Evolutionary conservation across 1,140 invertebrate genomes (phyloP).

Genomic region (Prorops nasuta): DNA sequence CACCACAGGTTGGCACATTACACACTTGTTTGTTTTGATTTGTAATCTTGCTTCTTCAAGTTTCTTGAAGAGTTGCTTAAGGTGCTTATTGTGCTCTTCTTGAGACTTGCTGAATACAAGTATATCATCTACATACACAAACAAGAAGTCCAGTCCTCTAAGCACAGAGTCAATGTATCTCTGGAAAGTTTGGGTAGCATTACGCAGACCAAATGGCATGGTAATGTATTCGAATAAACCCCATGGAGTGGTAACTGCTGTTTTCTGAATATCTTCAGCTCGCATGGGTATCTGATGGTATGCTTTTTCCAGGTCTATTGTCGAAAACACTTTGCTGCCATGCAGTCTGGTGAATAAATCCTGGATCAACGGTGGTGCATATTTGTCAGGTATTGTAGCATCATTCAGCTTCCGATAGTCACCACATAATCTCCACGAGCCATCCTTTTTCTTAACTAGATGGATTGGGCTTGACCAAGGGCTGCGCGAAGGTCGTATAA

Average conservation of each 20-base stretch:
- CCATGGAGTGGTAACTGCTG: conserved; percentile 1
- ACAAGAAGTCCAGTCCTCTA: background rate
- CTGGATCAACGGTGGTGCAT: conserved; percentile 5
- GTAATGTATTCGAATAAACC: conserved; percentile 25
- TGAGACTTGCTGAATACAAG: conserved; percentile 2
- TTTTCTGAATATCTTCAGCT: conserved; percentile 7
- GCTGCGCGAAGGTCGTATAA: conserved; percentile 2
- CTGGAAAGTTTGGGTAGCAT: conserved; percentile 27
- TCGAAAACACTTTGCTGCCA: conserved; percentile 30
- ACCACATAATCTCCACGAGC: conserved; percentile 11
- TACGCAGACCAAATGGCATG: conserved; percentile 42
- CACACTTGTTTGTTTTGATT: background rate
- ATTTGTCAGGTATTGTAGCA: conserved; percentile 9
- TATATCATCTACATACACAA: conserved; percentile 5
- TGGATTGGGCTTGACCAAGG: conserved; percentile 17
- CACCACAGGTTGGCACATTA: background rate
- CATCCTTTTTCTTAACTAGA: conserved; percentile 12
- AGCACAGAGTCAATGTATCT: background rate
- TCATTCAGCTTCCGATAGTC: conserved; percentile 16
- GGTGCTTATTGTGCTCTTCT: conserved; percentile 13
- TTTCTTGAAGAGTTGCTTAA: background rate
- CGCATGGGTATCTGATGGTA: conserved; percentile 51
- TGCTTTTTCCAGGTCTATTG: conserved; percentile 53
- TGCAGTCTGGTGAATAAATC: conserved; percentile 25
- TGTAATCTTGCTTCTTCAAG: background rate